Evolutionary conservation across 2,797 vertebrate species (phyloP).

Genomic region (Eleutherodactylus coqui): DNA sequence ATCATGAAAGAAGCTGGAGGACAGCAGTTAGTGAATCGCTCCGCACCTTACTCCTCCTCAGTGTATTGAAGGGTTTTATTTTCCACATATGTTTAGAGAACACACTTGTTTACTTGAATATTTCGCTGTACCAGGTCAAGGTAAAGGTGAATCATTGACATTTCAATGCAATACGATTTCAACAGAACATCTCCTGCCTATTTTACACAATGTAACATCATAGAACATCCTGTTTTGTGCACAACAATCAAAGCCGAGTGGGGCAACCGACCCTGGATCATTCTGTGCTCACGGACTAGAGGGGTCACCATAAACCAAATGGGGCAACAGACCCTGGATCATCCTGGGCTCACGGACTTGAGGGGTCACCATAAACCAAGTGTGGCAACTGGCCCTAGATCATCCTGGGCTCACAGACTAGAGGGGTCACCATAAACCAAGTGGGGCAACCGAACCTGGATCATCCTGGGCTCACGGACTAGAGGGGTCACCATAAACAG

Average conservation of each 20-base stretch:
- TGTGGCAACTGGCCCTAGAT: too few relatives aligned
- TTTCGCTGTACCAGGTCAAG: neutral
- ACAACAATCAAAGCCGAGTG: neutral
- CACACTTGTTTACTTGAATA: neutral
- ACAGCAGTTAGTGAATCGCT: neutral
- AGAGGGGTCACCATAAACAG: too few relatives aligned
- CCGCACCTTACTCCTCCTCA: neutral
- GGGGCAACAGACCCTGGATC: too few relatives aligned
- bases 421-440: too few relatives aligned
- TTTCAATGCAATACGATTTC: slow-evolving; percentile 12
- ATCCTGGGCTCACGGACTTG: too few relatives aligned
- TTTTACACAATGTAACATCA: neutral
- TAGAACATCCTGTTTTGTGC: neutral
- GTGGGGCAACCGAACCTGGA: too few relatives aligned
- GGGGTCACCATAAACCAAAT: neutral
- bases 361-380: too few relatives aligned
- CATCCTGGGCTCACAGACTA: too few relatives aligned
- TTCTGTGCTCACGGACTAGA: neutral
- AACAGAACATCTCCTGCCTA: neutral
- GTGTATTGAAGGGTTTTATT: neutral
- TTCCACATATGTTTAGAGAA: neutral
- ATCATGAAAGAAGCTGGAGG: neutral
- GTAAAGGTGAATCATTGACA: neutral
- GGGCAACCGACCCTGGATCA: neutral
- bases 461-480: too few relatives aligned